Conservation (phyloP, 2,113 vertebrate genomes). For the Nibea albiflora region DNA sequence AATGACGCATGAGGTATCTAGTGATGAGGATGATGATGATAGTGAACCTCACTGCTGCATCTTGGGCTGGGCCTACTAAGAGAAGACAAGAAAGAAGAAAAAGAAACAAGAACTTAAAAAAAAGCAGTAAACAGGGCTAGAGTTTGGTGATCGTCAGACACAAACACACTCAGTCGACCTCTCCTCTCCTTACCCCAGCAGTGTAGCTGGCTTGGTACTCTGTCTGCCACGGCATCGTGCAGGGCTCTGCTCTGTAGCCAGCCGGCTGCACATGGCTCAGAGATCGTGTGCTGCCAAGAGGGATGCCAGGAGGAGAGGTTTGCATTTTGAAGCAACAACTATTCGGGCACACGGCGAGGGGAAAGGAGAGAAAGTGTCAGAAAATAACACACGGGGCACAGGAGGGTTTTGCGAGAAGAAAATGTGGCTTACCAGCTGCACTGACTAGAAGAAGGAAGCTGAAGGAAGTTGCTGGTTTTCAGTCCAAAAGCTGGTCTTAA, state of each 20-base stretch:
- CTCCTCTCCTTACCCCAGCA: conserved; percentile 1
- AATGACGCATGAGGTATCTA: neutral
- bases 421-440: conserved; percentile 12
- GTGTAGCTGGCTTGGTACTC: conserved; percentile 40
- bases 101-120: neutral
- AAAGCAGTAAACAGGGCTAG: neutral
- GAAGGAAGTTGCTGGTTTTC: neutral
- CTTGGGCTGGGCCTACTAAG: conserved; percentile 17
- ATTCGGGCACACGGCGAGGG: neutral
- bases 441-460: neutral
- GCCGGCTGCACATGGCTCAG: neutral
- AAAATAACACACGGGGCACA: neutral
- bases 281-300: neutral
- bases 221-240: neutral
- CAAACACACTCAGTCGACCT: neutral
- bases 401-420: neutral
- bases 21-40: neutral
- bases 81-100: conserved; percentile 25
- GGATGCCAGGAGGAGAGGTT: neutral
- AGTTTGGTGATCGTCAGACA: neutral
- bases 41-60: neutral
- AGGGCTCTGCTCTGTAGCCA: neutral
- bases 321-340: neutral
- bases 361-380: neutral
- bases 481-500: neutral